These are phyloP conservation scores for Rhagoletis pomonella DNA, from an alignment of 1,140 invertebrate species.

Conservation along the genomic window DNA sequence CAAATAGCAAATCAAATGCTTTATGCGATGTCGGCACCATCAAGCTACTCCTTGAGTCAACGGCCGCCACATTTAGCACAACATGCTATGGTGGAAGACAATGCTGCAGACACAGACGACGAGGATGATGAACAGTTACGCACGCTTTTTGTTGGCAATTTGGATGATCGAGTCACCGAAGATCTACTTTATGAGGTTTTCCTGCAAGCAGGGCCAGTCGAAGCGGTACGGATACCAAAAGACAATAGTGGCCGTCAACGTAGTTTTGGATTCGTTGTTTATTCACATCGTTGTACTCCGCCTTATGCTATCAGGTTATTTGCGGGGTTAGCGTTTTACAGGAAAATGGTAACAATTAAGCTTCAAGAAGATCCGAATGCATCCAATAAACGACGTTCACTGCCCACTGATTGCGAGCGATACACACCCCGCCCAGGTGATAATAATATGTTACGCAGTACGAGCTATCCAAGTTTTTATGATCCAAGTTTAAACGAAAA, in stretches of 20 bases:
- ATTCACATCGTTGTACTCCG: slow-evolving; percentile 83
- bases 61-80: neutral
- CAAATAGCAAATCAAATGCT: slow-evolving; percentile 30
- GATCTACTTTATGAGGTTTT: slow-evolving; percentile 88
- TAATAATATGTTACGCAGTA: slow-evolving; percentile 22
- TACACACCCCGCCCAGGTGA: neutral
- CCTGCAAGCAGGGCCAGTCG: slow-evolving; percentile 86
- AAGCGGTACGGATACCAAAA: slow-evolving; percentile 83
- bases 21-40: neutral
- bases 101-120: slow-evolving; percentile 61
- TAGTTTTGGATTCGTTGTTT: slow-evolving; percentile 85
- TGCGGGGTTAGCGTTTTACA: slow-evolving; percentile 63
- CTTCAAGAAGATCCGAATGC: slow-evolving; percentile 57
- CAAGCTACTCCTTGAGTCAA: slow-evolving; percentile 3
- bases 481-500: slow-evolving; percentile 5
- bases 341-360: slow-evolving; percentile 65
- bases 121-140: slow-evolving; percentile 77
- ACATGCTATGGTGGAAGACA: neutral
- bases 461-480: slow-evolving; percentile 40
- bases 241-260: slow-evolving; percentile 82
- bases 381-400: slow-evolving; percentile 56
- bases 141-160: slow-evolving; percentile 86
- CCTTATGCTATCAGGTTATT: slow-evolving; percentile 78
- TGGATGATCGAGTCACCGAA: slow-evolving; percentile 84
- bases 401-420: neutral